A percentile compares a stretch with the other conserved stretches of the same genome.
These are phyloP conservation scores for Sebastes matsubarae DNA, from an alignment of 2,797 vertebrate genomes.

Conservation along the genomic window DNA sequence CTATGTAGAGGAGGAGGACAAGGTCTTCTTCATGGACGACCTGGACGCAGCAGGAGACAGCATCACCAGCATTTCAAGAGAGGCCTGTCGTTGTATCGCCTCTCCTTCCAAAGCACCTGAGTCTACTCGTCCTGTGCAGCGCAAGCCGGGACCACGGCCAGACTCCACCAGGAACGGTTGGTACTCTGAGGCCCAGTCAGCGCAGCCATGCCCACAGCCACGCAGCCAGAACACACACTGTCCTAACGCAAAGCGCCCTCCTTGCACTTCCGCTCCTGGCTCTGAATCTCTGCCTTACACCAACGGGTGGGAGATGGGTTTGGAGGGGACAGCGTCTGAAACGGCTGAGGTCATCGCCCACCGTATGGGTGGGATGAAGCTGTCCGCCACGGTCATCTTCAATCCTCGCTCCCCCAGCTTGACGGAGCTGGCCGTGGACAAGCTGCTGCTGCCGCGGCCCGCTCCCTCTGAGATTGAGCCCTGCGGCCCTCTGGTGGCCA, in stretches of 20 bases:
- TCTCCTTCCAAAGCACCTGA: slow-evolving; percentile 58
- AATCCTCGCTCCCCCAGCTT: slow-evolving; percentile 91
- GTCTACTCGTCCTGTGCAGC: slow-evolving; percentile 59
- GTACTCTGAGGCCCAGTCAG: slow-evolving; percentile 67
- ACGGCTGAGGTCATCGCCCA: slow-evolving; percentile 92
- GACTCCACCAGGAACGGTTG: slow-evolving; percentile 71
- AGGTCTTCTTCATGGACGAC: slow-evolving; percentile 97
- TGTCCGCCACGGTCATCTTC: slow-evolving; percentile 98
- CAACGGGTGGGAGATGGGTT: slow-evolving; percentile 88
- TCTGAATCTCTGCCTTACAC: slow-evolving; percentile 81
- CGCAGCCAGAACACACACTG: slow-evolving; percentile 60
- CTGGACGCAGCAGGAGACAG: slow-evolving; percentile 84
- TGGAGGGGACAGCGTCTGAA: slow-evolving; percentile 82
- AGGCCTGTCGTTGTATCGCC: slow-evolving; percentile 43
- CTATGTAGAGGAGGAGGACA: slow-evolving; percentile 88
- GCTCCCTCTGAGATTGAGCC: slow-evolving; percentile 70
- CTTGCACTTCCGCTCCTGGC: slow-evolving; percentile 68
- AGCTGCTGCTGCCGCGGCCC: slow-evolving; percentile 74
- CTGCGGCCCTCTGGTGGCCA: slow-evolving; percentile 84
- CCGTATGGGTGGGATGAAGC: slow-evolving; percentile 97
- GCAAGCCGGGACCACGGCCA: slow-evolving; percentile 43
- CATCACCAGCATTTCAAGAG: slow-evolving; percentile 69
- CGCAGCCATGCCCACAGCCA: slow-evolving; percentile 72
- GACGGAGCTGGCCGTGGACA: slow-evolving; percentile 79
- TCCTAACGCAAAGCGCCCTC: slow-evolving; percentile 64